Base-by-base conservation (phyloP, 2,888 invertebrate genomes). In the Macrosoma leucophasiata region DNA sequence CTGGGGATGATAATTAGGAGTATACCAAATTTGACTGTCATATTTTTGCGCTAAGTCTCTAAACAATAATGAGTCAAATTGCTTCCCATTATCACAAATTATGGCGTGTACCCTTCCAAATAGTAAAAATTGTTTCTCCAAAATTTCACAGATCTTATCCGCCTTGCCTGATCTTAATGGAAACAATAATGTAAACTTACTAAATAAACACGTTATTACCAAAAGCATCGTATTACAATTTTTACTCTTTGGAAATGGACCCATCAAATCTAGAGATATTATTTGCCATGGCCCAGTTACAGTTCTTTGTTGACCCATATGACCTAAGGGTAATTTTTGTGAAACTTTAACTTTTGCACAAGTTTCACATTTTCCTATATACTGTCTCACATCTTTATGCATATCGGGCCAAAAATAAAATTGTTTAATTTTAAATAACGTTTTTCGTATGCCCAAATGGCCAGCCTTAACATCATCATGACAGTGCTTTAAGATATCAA, bases 391-490 rank as follows among this genome's bases (percentile, higher is more conserved):
- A 12, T 30, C 30, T 12, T 30, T 30, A 6, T 23, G 15, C 15
- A 30, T 22, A 2, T 18, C 12, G 22, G 14, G 17, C 29, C 22
- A 21, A 11, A 28, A 19, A 33, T 18, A 23, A 32, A 10, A 20
- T 20, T 5, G 7, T 4, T 17, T 27, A 17, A 27, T 11, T 15
- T 17, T 19, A 2, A 20, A 11, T 13, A 29, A 6, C 4, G 29
- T 32, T 25, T 32, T 25, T 4, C 19, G 22, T 7, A 17, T 23
- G 23, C 34, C 30, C 14, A 30, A 30, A 23, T 30, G 30, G 13
- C 19, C 22, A 8, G 30, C 14, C 14, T 22, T 15, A 13, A 23
- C 4, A 12, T 23, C n/a, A 23, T 30, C 30, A 30, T 30, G 30
- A 15, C 10, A 9, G 4, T 21, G 5, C 4, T 8, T 8, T 9